phyloP scores from a whole-genome alignment of 92 coral and sea anemone genomes.

The Porites divaricata region DNA sequence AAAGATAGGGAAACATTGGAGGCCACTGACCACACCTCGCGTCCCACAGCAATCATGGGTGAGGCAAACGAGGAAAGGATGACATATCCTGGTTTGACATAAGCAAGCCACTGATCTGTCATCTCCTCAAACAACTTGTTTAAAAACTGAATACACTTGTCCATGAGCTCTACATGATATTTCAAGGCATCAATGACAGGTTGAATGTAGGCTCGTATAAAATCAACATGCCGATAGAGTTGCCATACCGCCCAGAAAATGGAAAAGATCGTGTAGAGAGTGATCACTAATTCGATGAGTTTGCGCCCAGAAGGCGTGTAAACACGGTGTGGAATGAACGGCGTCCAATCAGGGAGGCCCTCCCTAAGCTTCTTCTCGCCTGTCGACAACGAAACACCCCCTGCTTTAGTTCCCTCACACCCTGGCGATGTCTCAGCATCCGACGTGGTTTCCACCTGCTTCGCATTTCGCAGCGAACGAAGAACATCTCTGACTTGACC shows the following conservation, averaged over 20 bases:
- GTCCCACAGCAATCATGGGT: conserved; percentile 65
- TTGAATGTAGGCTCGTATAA: conserved; percentile 82
- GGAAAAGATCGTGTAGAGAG: conserved; percentile 86
- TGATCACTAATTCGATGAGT: conserved; percentile 69
- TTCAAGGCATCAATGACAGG: conserved; percentile 84
- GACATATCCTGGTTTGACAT: conserved; percentile 89
- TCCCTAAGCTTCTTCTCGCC: conserved; percentile 65
- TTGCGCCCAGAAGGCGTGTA: conserved; percentile 83
- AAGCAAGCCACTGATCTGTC: conserved; percentile 92
- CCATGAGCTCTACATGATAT: conserved; percentile 81
- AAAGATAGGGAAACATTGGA: conserved; percentile 44
- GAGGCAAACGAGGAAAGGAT: conserved; percentile 76
- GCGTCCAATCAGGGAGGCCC: conserved; percentile 96
- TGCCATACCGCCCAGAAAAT: conserved; percentile 99
- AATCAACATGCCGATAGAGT: conserved; percentile 94
- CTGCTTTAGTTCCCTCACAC: not conserved
- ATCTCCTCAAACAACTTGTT: conserved; percentile 85
- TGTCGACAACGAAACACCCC: not conserved
- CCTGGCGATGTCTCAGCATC: not conserved
- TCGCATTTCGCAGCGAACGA: conserved; percentile 83
- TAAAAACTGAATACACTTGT: conserved; percentile 74
- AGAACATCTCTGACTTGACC: conserved; percentile 90
- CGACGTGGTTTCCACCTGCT: conserved; percentile 42
- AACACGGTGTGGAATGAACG: conserved; percentile 76
- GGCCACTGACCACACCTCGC: conserved; percentile 62